These are phyloP conservation scores for Chunga burmeisteri DNA, from an alignment of 2,113 vertebrate species.

Conservation along the genomic window DNA sequence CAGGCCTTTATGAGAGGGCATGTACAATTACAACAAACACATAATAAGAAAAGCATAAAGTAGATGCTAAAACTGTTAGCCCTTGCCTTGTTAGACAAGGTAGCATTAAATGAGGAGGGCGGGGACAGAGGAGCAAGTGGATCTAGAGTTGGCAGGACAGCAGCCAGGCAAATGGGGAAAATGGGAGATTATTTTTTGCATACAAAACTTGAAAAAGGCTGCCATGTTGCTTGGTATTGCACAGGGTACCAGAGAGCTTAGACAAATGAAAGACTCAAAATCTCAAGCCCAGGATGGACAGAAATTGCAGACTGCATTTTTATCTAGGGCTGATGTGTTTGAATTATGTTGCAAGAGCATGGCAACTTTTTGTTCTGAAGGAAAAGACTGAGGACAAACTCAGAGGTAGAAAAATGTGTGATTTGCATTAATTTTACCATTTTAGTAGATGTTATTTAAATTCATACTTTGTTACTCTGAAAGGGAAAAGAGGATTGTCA, in stretches of 20 bases:
- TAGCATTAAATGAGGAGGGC: not conserved
- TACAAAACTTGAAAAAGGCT: not conserved
- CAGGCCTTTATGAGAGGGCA: not conserved
- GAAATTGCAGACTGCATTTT: not conserved
- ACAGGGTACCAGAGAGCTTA: not conserved
- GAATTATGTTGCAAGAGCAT: not conserved
- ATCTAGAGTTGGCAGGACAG: not conserved
- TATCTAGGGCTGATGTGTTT: not conserved
- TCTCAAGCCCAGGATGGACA: not conserved
- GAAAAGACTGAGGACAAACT: not conserved
- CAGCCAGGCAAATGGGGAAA: not conserved
- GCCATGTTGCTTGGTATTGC: not conserved
- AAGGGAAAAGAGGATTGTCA: not conserved
- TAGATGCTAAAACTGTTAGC: not conserved
- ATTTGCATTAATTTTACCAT: not conserved
- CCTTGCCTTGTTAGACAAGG: not conserved
- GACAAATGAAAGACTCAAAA: not conserved
- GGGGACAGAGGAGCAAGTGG: not conserved
- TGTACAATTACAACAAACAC: not conserved
- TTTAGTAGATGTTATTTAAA: not conserved
- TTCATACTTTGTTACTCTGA: not conserved
- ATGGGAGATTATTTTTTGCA: not conserved
- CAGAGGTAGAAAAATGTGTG: not conserved
- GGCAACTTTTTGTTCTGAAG: not conserved
- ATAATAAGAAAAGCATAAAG: not conserved